Evolutionary conservation across 2,113 vertebrate genomes (phyloP), one percentile per base, ranked within the genome.

Genomic region (Progne subis): DNA sequence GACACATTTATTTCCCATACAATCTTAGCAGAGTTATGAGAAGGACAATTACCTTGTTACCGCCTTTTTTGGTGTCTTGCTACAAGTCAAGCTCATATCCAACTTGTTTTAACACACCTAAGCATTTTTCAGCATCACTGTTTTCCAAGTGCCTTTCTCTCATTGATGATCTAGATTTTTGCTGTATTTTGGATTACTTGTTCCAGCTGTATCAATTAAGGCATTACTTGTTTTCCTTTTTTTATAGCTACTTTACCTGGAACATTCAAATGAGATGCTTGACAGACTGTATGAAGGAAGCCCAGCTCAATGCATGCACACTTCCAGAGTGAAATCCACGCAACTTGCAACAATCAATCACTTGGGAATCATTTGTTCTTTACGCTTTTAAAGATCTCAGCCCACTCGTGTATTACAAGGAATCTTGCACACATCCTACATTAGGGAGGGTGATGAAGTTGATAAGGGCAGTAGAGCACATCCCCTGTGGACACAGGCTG

Each of bases 1-100:
- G 88, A 95, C 47, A n/a, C 77, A 68, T 74, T 78, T 78, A 96
- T 83, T 97, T 87, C 89, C 90, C 55, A 61, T n/a, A n/a, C 14
- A 89, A 90, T 88, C 64, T 89, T 32, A 76, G 85, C 75, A 86
- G 71, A 95, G 67, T 81, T 82, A 91, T 4, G 26, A 96, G 61
- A 61, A 28, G 64, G 56, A 76, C 82, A 91, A 88, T 90, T 72
- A 94, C 71, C 37, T 92, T 50, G 52, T 91, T 89, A 82, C n/a
- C 15, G 5, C 41, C 29, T 85, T 93, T 95, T 88, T 39, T 84
- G 37, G 56, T 86, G 72, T 67, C 32, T 67, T 76, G 71, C 65
- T 44, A 80, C 64, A 86, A 41, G 69, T 47, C 59, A 87, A 95
- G 75, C 46, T 92, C 39, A 0, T 74, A 83, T 21, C 34, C 78